Conservation (phyloP, 2,888 invertebrate species). For the Drosophila subsilvestris region DNA sequence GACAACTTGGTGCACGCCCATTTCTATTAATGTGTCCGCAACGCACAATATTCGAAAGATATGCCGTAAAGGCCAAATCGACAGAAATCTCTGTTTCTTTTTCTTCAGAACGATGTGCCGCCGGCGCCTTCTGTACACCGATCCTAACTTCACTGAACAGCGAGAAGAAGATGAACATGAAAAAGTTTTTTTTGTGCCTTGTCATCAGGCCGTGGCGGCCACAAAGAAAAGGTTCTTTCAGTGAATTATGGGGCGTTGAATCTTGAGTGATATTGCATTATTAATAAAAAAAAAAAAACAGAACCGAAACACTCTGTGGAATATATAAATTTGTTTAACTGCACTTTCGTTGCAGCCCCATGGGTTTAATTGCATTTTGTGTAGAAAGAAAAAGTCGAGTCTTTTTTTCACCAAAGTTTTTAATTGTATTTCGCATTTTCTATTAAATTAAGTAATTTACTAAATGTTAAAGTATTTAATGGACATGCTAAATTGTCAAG, state of each 20-base stretch:
- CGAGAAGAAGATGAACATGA: slow-evolving; percentile 23
- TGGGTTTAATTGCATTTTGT: slow-evolving; percentile 32
- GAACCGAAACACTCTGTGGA: slow-evolving; percentile 11
- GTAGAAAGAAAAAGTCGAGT: slow-evolving; percentile 18
- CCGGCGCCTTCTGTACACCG: slow-evolving; percentile 60
- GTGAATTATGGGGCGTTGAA: slow-evolving; percentile 76
- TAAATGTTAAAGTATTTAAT: slow-evolving; percentile 52
- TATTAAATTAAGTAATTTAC: slow-evolving; percentile 49
- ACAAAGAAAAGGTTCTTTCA: slow-evolving; percentile 36
- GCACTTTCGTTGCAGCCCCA: slow-evolving; percentile 41
- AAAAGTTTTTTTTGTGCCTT: slow-evolving; percentile 22
- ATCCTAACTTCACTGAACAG: not conserved
- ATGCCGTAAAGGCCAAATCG: slow-evolving; percentile 33
- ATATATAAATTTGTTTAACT: slow-evolving; percentile 25
- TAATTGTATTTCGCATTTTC: slow-evolving; percentile 17
- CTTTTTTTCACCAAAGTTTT: slow-evolving; percentile 36
- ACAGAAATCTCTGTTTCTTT: slow-evolving; percentile 53
- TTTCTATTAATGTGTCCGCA: slow-evolving; percentile 75
- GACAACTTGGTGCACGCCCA: slow-evolving; percentile 66
- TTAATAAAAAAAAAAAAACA: slow-evolving; percentile 45
- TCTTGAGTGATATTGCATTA: slow-evolving; percentile 78
- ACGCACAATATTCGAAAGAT: slow-evolving; percentile 61
- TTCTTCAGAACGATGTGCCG: slow-evolving; percentile 71
- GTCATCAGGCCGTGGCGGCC: slow-evolving; percentile 24
- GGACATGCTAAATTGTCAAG: slow-evolving; percentile 36